Percentiles rank a stretch among this genome's conserved stretches.
These are phyloP conservation scores for Petrocephalus microphthalmus DNA, from an alignment of 2,113 vertebrate species.

Conservation along the genomic window DNA sequence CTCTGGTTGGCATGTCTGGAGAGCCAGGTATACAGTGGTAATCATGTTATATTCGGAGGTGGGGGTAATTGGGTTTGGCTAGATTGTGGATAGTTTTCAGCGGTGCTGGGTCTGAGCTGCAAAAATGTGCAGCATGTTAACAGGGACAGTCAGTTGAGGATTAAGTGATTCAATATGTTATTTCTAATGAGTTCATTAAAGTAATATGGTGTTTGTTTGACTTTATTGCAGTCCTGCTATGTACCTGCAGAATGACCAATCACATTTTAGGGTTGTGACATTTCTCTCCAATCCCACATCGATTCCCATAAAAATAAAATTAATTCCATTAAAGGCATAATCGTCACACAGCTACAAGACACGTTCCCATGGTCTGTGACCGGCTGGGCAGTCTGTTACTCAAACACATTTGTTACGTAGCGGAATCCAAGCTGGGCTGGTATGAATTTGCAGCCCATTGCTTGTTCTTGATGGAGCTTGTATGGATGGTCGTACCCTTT, in stretches of 20 bases:
- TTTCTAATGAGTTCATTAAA: background rate
- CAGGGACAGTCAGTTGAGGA: background rate
- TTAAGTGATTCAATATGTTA: background rate
- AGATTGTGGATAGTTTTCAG: constrained; percentile 1
- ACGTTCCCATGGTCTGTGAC: background rate
- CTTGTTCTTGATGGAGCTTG: background rate
- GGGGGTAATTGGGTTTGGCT: constrained; percentile 33
- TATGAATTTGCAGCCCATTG: background rate
- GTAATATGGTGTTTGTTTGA: background rate
- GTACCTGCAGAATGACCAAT: background rate
- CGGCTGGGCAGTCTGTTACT: background rate
- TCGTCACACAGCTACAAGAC: background rate
- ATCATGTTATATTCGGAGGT: constrained; percentile 27
- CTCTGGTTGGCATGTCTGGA: constrained; percentile 28
- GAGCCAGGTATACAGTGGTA: constrained; percentile 34
- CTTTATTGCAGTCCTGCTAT: background rate
- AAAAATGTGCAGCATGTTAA: background rate
- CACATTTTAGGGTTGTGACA: background rate
- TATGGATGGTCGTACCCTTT: background rate
- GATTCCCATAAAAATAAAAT: background rate
- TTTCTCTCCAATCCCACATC: background rate
- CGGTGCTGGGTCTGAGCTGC: background rate
- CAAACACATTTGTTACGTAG: background rate
- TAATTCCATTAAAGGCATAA: background rate
- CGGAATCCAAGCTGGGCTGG: background rate